Evolutionary conservation across 2,888 invertebrate genomes (phyloP).

Genomic region (Apamea crenata): DNA sequence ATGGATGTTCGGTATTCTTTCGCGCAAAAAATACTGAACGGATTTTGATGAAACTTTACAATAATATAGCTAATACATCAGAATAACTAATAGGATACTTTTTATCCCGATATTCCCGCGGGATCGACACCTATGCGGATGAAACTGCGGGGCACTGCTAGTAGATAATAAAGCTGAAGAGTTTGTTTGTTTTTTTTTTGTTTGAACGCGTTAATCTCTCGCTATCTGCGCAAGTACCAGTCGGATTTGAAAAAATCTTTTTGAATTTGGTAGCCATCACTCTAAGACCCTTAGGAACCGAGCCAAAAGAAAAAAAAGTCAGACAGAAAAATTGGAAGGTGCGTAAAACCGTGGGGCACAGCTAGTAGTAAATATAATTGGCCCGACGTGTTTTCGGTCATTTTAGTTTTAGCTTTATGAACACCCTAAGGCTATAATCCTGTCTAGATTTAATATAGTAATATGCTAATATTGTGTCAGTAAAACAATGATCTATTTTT

Average conservation of each 20-base stretch:
- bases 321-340: not conserved
- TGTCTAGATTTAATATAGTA: conserved; percentile 18
- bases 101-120: no score
- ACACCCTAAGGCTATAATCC: conserved; percentile 31
- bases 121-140: no score
- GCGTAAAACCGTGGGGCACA: no score
- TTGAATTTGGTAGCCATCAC: no score
- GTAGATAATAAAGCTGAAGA: no score
- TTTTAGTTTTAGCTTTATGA: conserved; percentile 24
- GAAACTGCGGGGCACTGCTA: no score
- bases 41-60: no score
- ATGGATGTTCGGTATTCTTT: not conserved
- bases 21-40: not conserved
- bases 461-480: conserved; percentile 1
- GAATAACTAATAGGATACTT: not conserved
- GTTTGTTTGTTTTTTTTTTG: no score
- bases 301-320: not conserved
- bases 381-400: conserved; percentile 9
- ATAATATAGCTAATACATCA: no score
- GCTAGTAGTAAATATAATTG: conserved; percentile 5
- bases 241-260: no score
- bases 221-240: no score
- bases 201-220: no score
- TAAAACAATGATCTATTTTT: conserved; percentile 19
- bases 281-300: not conserved